Evolutionary conservation across 92 coral and sea anemone genomes (phyloP).

Genomic region (Virgularia gustaviana): DNA sequence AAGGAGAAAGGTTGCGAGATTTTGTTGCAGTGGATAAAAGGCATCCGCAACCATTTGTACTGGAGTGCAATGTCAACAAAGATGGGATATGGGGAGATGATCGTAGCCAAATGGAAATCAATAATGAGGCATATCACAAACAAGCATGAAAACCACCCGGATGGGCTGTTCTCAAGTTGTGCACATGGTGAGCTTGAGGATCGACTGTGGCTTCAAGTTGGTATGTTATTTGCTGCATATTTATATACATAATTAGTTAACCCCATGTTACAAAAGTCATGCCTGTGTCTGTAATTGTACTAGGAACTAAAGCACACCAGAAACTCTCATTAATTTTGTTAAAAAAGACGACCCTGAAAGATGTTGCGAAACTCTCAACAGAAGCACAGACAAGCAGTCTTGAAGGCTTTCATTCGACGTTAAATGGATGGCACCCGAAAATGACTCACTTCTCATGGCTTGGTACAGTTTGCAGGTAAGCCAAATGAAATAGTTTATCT

Average conservation of each 20-base stretch:
- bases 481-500: background rate
- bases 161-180: conserved; percentile 7
- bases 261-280: background rate
- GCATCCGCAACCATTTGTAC: conserved; percentile 21
- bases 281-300: background rate
- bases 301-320: conserved; percentile 43
- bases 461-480: conserved; percentile 26
- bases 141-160: conserved; percentile 28
- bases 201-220: conserved; percentile 25
- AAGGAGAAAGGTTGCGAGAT: conserved; percentile 30
- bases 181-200: conserved; percentile 39
- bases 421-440: conserved; percentile 43
- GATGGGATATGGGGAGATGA: conserved; percentile 2
- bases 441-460: conserved; percentile 35
- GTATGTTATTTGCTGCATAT: conserved; percentile 6
- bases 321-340: conserved; percentile 28
- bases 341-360: conserved; percentile 28
- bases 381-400: conserved; percentile 49
- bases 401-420: conserved; percentile 46
- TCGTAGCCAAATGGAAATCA: conserved; percentile 32
- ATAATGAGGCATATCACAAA: conserved; percentile 27
- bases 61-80: conserved; percentile 35
- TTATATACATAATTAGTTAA: background rate
- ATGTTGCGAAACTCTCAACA: conserved; percentile 30
- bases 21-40: conserved; percentile 18